Evolutionary conservation across 2,888 invertebrate genomes (phyloP).

Genomic region (Chironomus riparius): DNA sequence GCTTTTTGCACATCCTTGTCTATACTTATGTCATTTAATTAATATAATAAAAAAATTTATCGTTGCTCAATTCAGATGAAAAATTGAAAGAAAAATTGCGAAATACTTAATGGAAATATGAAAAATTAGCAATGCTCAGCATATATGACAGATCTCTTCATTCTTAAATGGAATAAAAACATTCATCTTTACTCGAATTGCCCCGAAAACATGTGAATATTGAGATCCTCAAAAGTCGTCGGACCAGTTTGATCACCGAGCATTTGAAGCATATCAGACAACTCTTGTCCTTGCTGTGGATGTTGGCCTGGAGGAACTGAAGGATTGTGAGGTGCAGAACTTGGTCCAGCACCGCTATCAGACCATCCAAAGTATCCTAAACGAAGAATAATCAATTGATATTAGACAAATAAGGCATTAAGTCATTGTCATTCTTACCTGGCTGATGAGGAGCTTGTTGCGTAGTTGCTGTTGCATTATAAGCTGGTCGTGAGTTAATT

Average conservation of each 20-base stretch:
- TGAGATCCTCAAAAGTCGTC: slow-evolving; percentile 79
- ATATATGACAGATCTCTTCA: background rate
- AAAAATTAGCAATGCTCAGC: background rate
- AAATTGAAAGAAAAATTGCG: background rate
- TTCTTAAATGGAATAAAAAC: background rate
- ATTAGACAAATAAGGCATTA: background rate
- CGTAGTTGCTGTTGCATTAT: slow-evolving; percentile 44
- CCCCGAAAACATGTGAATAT: slow-evolving; percentile 68
- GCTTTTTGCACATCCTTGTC: background rate
- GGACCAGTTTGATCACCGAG: slow-evolving; percentile 71
- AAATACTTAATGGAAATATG: background rate
- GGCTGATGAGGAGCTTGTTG: slow-evolving; percentile 35
- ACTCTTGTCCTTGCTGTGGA: slow-evolving; percentile 65
- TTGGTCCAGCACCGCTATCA: slow-evolving; percentile 43
- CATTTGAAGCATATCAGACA: slow-evolving; percentile 86
- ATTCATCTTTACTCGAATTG: slow-evolving; percentile 9
- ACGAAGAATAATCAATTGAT: background rate
- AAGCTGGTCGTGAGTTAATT: slow-evolving; percentile 48
- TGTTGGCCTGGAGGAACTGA: slow-evolving; percentile 40
- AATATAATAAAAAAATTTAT: background rate
- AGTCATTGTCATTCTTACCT: background rate
- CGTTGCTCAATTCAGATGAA: background rate
- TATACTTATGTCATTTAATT: background rate
- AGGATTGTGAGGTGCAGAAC: slow-evolving; percentile 37
- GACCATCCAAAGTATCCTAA: slow-evolving; percentile 74